These are phyloP conservation scores for Dryobotodes eremita DNA, from an alignment of 2,888 invertebrate species.

Conservation along the genomic window DNA sequence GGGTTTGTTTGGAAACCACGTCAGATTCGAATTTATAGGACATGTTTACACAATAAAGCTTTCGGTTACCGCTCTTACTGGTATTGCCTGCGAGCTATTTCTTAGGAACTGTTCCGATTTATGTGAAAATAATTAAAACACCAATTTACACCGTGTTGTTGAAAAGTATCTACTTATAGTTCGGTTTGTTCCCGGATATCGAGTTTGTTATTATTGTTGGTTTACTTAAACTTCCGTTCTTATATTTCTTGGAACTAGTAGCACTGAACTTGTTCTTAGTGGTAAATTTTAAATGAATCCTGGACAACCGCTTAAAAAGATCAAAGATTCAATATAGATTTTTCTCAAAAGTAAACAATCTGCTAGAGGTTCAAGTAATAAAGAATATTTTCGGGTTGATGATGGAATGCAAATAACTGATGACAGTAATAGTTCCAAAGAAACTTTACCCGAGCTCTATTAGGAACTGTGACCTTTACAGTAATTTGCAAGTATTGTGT, in stretches of 20 bases:
- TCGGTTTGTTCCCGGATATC: background rate
- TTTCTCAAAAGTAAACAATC: background rate
- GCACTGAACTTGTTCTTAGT: background rate
- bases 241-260: slow-evolving; percentile 20
- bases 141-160: slow-evolving; percentile 52
- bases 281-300: background rate
- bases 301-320: background rate
- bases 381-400: background rate
- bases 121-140: slow-evolving; percentile 56
- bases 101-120: slow-evolving; percentile 52
- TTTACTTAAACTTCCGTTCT: slow-evolving; percentile 38
- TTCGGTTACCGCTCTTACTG: slow-evolving; percentile 54
- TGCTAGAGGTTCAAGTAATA: background rate
- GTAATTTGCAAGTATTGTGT: slow-evolving; percentile 64
- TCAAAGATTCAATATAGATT: background rate
- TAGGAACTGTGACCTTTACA: slow-evolving; percentile 60
- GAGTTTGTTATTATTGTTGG: slow-evolving; percentile 25
- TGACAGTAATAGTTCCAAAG: background rate
- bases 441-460: slow-evolving; percentile 13
- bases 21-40: slow-evolving; percentile 76
- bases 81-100: slow-evolving; percentile 46
- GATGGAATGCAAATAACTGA: background rate
- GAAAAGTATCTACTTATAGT: slow-evolving; percentile 13
- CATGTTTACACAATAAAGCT: slow-evolving; percentile 73
- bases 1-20: slow-evolving; percentile 72